Evolutionary conservation across 1,140 invertebrate species (phyloP), one percentile per base, ranked within the genome.

Genomic region (Drosophila nigromelanica): DNA sequence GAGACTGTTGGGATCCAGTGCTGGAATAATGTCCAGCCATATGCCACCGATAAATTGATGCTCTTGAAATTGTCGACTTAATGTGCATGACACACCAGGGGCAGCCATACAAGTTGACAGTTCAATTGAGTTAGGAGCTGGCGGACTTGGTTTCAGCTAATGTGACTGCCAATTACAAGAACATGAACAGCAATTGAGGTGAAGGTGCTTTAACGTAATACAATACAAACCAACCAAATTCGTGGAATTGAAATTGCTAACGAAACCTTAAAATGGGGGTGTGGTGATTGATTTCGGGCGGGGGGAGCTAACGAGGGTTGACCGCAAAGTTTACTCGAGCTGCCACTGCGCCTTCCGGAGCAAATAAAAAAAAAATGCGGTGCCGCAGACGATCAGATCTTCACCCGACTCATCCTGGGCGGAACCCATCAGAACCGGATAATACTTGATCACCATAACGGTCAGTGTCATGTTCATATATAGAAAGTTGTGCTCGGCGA

Each of bases 151-250:
- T 50, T 2, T 45, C 15, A 55, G 51, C 52, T 51, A 68, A 54
- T 67, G 39, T 10, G 55, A 47, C 56, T 58, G 72, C 82, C 82
- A 86, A 87, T 86, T 87, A 87, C 52, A 71, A 87, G 82, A 86
- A 86, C 82, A 86, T 86, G 82, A 82, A 67, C 82, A 78, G 51
- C 82, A 78, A 86, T 87, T 87, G 71, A n/a, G n/a, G n/a, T 78
- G 70, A 76, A 76, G 59, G 39, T 58, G 78, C 52, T 48, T 30
- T 69, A 80, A 43, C 73, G 80, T 80, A 18, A 24, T 24, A 4
- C 3, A 80, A 85, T 76, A 86, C 87, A n/a, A n/a, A 81, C 75
- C 37, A 48, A n/a, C 58, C 43, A 30, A 35, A 73, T 82, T 89
- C 75, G 43, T 59, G 76, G 73, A 76, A 83, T 35, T 45, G 56